These are phyloP conservation scores for Sebastes itinus DNA, from an alignment of 2,797 vertebrate genomes.

Conservation along the genomic window DNA sequence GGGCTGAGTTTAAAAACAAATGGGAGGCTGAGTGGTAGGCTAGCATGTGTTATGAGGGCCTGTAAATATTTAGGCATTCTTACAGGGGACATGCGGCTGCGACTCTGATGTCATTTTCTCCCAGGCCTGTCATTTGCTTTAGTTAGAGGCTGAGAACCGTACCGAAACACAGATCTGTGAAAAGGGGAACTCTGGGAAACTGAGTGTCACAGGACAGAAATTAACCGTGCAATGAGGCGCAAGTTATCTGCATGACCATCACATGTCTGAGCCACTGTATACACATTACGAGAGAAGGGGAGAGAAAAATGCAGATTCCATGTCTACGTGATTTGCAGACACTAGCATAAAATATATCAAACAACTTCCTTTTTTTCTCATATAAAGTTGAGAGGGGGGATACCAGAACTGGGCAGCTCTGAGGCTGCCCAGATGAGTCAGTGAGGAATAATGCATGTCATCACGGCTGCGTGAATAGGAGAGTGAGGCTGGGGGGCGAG, in stretches of 20 bases:
- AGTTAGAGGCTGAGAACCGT: conserved; percentile 53
- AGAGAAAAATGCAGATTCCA: conserved; percentile 17
- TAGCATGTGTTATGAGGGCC: conserved; percentile 52
- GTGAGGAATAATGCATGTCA: conserved; percentile 75
- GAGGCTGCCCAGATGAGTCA: conserved; percentile 74
- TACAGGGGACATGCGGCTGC: conserved; percentile 65
- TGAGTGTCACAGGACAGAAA: conserved; percentile 47
- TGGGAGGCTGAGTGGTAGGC: conserved; percentile 32
- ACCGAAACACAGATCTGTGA: conserved; percentile 56
- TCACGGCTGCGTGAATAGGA: conserved; percentile 64
- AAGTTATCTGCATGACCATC: conserved; percentile 48
- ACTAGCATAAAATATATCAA: conserved; percentile 42
- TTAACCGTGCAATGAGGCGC: conserved; percentile 8
- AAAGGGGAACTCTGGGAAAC: conserved; percentile 50
- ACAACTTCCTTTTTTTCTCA: conserved; percentile 33
- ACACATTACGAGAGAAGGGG: neutral
- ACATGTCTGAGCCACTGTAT: conserved; percentile 41
- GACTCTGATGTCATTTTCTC: conserved; percentile 70
- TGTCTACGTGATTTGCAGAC: conserved; percentile 49
- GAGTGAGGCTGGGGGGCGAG: conserved; percentile 67
- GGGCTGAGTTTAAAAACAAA: conserved; percentile 51
- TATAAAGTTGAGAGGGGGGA: conserved; percentile 33
- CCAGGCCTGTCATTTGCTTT: conserved; percentile 64
- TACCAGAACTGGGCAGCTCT: conserved; percentile 54
- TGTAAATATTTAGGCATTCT: conserved; percentile 74